Evolutionary conservation across 2,888 invertebrate genomes (phyloP).

Genomic region (Eupsilia transversa): DNA sequence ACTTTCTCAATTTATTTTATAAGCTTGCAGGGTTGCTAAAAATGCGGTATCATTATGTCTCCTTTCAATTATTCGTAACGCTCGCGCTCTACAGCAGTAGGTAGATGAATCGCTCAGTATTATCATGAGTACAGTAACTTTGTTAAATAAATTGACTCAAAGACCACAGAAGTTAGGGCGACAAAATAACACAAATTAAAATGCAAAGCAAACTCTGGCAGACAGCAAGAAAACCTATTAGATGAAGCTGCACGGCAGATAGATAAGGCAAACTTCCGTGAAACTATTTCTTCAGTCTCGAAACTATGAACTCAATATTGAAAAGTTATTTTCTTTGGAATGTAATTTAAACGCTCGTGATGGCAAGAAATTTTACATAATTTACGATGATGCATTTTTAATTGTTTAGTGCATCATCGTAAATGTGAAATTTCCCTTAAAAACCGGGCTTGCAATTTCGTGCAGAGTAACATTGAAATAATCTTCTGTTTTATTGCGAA

Average conservation of each 20-base stretch:
- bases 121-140: neutral
- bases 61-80: neutral
- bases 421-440: constrained; percentile 43
- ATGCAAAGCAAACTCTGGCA: constrained; percentile 25
- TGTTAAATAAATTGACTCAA: neutral
- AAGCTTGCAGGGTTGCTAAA: neutral
- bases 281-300: constrained; percentile 35
- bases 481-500: constrained; percentile 36
- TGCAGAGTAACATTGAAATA: constrained; percentile 29
- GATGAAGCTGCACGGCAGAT: constrained; percentile 29
- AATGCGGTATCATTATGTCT: neutral
- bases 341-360: constrained; percentile 36
- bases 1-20: neutral
- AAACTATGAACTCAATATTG: constrained; percentile 50
- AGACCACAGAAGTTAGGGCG: neutral
- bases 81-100: neutral
- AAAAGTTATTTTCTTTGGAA: constrained; percentile 47
- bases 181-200: constrained; percentile 21
- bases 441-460: constrained; percentile 38
- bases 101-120: neutral
- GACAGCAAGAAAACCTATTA: constrained; percentile 28
- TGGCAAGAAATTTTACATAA: too few relatives aligned
- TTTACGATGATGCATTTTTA: too few relatives aligned
- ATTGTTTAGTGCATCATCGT: constrained; percentile 58
- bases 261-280: constrained; percentile 30